Conservation (phyloP, 2,888 invertebrate genomes). For the Balanococcus diminutus region DNA sequence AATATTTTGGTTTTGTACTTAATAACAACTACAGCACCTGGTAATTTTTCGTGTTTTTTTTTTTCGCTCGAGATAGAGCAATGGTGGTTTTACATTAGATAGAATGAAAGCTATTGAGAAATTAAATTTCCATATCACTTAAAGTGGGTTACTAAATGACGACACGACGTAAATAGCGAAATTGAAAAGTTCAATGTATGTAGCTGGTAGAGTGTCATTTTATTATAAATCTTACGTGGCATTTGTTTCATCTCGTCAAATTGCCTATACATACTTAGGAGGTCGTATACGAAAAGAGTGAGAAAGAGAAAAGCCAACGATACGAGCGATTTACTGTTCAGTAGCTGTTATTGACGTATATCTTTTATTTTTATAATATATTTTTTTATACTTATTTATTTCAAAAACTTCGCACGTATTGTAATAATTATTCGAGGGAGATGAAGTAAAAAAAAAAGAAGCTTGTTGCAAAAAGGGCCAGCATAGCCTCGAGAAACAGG, state of each 20-base stretch:
- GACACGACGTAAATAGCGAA: neutral
- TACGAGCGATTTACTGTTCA: neutral
- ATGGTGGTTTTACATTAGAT: no score
- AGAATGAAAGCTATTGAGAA: neutral
- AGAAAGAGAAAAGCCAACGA: neutral
- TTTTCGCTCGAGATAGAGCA: neutral
- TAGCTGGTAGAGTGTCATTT: neutral
- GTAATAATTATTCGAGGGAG: neutral
- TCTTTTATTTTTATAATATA: neutral
- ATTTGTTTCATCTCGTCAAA: neutral
- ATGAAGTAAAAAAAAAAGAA: neutral
- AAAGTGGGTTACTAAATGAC: neutral
- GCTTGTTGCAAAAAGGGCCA: neutral
- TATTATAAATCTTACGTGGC: neutral
- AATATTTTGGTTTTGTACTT: no score
- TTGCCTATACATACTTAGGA: neutral
- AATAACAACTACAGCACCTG: no score
- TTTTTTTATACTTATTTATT: no score
- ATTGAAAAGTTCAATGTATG: neutral
- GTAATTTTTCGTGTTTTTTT: neutral
- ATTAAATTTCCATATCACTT: neutral
- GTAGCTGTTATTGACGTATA: neutral
- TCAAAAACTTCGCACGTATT: neutral
- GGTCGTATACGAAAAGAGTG: neutral
- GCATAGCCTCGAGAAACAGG: neutral